Base-by-base conservation (phyloP, 2,113 vertebrate species). In the Capreolus pygargus region DNA sequence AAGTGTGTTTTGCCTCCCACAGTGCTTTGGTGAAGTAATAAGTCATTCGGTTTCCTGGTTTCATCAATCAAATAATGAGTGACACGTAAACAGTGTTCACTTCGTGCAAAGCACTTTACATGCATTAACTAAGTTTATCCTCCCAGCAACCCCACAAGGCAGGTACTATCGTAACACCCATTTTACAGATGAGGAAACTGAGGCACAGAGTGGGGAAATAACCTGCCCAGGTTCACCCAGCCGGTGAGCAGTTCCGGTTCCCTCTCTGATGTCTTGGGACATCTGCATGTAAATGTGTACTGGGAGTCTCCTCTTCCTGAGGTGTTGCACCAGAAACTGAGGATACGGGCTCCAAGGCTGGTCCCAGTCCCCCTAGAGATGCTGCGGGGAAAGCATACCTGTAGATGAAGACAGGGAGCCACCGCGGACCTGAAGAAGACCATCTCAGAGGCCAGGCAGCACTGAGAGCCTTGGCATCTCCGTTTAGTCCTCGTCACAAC, bases 381-480 rank as follows among this genome's bases (percentile, higher is more conserved):
- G 1, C 17, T 47, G n/a, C 0, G 4, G 67, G 54, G 12, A 15
- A 33, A 45, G 60, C 36, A 88, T 67, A 91, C 12, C 3, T 8
- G 21, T 10, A 30, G 74, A 23, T 10, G 81, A 52, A 60, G 81
- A 43, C 10, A 43, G 30, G 52, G 50, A 36, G 74, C 27, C 14
- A 33, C 43, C 0, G 21, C 36, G n/a, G 2, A 27, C 0, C 0
- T 1, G 33, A 21, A 14, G 1, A 33, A 10, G 8, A 25, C 36
- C 33, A 6, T 33, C n/a, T 21, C 45, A 13, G 30, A 12, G 5
- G 3, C 61, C 14, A 36, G 28, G 39, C 27, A 21, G 74, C 8
- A 36, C 60, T 50, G 16, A n/a, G 15, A 25, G 15, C 36, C 9
- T 55, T 25, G 4, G 0, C 21, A 4, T 21, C 50, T 52, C 14